Base-by-base conservation (phyloP, 1,140 invertebrate genomes). In the Bombus picipes region DNA sequence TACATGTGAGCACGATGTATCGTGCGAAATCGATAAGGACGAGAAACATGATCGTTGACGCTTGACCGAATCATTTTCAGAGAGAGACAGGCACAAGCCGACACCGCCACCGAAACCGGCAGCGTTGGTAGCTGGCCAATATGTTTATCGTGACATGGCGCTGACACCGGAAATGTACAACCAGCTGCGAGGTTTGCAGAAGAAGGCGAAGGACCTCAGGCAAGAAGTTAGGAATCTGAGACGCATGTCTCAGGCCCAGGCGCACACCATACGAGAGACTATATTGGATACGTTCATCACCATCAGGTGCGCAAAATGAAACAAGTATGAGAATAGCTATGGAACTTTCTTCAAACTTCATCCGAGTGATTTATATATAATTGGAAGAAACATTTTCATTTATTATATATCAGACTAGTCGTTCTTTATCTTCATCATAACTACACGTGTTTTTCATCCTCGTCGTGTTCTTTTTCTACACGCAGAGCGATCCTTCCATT, bases 241-340 rank as follows among this genome's bases (percentile, higher is more conserved):
- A 6, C 96, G 98, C 28, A 97, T 99, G 93, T 98, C 98, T 5
- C 97, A 99, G 93, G 97, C 98, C 1, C 98, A 99, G 93, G 97
- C 98, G 1, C 98, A 98, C 82, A 97, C 98, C 34, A 98, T 99
- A 83, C 96, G 98, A 59, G 98, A 99, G 93, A 97, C 98, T 81
- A 98, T 99, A 80, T 96, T 98, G 86, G 98, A 99, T 86, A 97
- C 98, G 18, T 98, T 98, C 91, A 97, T 98, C 83, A 97, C 98
- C 82, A 98, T 98, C 86, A 96, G 96, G 96, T 96, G 89, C 41
- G 15, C 41, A 41, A 65, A 12, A 5, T 62, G 28, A 12, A n/a
- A 62, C 3, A n/a, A 62, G 28, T 22, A 53, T 22, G 5, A 53
- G 47, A 0, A 22, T 0, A 47, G 47, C 15, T 18, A 5, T 5